Evolutionary conservation across 2,113 vertebrate genomes (phyloP), one percentile per base, ranked within the genome.

Genomic region (Eubucco bourcierii): DNA sequence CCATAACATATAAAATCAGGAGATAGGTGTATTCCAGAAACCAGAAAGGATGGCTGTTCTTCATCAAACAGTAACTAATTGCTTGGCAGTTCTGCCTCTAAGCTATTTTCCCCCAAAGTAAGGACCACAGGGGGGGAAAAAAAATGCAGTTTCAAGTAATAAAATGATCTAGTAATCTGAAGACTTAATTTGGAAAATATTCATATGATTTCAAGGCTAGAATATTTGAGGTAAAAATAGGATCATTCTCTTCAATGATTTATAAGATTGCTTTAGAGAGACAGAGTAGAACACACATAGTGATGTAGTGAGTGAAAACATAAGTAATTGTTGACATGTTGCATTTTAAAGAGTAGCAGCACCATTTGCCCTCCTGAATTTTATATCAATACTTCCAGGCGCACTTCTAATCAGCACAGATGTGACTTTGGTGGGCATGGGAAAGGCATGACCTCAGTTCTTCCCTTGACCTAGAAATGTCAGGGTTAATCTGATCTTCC

Each of bases 211-310:
- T 95, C 90, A 95, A 95, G 96, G 94, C 97, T 94, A 76, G 89
- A 52, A 85, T 97, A 92, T 97, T 91, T 95, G 83, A 97, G 71
- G 89, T 87, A 70, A 96, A 98, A 97, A 97, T 97, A 98, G 97
- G 97, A 97, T 77, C 87, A 94, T 96, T 95, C 94, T 97, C 94
- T 95, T 98, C 96, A 98, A 98, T 96, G 96, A 98, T 98, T 98
- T 97, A 98, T 97, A 96, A 96, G 96, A 97, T 95, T 97, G 93
- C 96, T 98, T 97, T 95, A 96, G 96, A 96, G 75, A 97, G 96
- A 97, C 89, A 93, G 93, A 44, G 94, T 92, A 97, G 96, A 98
- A 97, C 96, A 97, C 94, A 97, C 76, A 94, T 75, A 95, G 84
- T 73, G 80, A 93, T 96, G 97, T 93, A 96, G 93, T 95, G 90